phyloP scores from a whole-genome alignment of 2,113 vertebrate genomes.

The Uropsilus gracilis region DNA sequence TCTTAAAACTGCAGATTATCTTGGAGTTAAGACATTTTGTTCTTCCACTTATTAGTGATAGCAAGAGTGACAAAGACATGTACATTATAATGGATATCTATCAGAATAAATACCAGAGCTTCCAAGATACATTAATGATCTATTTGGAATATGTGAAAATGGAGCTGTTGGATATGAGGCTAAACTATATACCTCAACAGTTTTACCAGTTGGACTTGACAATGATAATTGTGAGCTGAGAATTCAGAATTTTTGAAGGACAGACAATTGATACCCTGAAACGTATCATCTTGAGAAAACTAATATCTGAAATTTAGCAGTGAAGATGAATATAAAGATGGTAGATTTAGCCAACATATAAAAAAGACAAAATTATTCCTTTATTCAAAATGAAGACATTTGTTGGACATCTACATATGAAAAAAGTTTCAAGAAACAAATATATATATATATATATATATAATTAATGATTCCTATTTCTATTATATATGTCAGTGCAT shows the following conservation, averaged over 20 bases:
- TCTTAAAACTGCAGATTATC: background rate
- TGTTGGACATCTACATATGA: background rate
- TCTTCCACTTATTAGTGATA: background rate
- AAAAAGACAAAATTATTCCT: background rate
- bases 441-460: background rate
- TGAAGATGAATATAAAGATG: constrained; percentile 5
- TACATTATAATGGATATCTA: background rate
- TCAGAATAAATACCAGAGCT: background rate
- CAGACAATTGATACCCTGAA: background rate
- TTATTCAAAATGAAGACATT: background rate
- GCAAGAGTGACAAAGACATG: background rate
- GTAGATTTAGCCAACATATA: background rate
- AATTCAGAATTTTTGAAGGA: background rate
- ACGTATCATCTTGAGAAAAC: background rate
- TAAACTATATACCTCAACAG: background rate
- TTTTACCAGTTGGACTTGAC: background rate
- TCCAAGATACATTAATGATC: background rate
- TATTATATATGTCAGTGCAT: background rate
- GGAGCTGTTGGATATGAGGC: background rate
- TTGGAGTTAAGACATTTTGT: background rate
- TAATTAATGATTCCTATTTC: background rate
- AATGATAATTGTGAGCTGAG: background rate
- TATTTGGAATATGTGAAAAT: background rate
- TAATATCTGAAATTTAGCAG: background rate
- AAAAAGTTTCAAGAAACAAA: background rate